Conservation (phyloP, 2,113 vertebrate genomes). For the Leptosomus discolor region DNA sequence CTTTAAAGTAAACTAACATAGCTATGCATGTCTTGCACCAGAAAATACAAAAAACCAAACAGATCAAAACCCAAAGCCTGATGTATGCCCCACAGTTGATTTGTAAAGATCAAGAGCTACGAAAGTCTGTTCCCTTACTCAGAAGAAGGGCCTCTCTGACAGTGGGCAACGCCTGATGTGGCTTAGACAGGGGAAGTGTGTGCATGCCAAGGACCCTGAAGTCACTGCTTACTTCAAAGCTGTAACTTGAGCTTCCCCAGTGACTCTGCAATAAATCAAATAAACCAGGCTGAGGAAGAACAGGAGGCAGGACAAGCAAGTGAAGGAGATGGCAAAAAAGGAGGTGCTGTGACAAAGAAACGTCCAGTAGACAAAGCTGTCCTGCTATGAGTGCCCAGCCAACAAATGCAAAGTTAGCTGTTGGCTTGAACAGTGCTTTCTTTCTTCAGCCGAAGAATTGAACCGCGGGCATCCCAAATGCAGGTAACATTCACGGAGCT, state of each 20-base stretch:
- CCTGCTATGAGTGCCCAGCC: background rate
- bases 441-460: background rate
- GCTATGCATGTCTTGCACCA: background rate
- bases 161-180: slow-evolving; percentile 47
- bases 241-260: slow-evolving; percentile 78
- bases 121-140: slow-evolving; percentile 1
- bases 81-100: background rate
- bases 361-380: background rate
- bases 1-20: background rate
- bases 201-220: slow-evolving; percentile 75
- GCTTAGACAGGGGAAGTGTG: slow-evolving; percentile 70
- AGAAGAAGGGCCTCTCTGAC: slow-evolving; percentile 49
- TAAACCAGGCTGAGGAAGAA: slow-evolving; percentile 67
- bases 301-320: background rate
- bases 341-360: background rate
- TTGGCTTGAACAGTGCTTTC: background rate
- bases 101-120: slow-evolving; percentile 6
- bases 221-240: slow-evolving; percentile 81
- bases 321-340: background rate
- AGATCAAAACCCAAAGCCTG: background rate
- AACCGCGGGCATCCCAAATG: background rate
- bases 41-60: background rate
- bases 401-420: background rate
- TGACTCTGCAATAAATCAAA: slow-evolving; percentile 81
- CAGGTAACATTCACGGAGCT: background rate